These are phyloP conservation scores for Marmota monax DNA, from an alignment of 2,113 vertebrate species.

Conservation along the genomic window DNA sequence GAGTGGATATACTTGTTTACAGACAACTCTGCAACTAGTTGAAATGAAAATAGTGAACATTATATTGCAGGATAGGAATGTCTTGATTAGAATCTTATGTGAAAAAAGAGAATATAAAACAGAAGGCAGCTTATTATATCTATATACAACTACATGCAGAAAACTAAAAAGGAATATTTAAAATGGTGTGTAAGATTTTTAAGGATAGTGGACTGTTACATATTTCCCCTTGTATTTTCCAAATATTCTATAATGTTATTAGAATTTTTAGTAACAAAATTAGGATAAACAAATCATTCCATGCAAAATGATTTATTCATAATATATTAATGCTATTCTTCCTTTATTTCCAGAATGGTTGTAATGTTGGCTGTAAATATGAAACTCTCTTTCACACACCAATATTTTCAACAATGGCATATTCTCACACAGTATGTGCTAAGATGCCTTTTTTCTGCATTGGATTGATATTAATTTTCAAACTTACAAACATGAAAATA, in stretches of 20 bases:
- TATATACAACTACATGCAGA: background rate
- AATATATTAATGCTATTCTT: slow-evolving; percentile 12
- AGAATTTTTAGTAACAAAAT: background rate
- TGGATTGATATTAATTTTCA: slow-evolving; percentile 9
- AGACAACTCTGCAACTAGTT: background rate
- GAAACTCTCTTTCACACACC: slow-evolving; percentile 65
- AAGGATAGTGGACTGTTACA: background rate
- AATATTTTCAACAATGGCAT: slow-evolving; percentile 62
- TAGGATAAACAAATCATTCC: too few species aligned
- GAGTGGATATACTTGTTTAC: background rate
- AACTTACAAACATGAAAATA: background rate
- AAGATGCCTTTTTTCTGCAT: slow-evolving; percentile 66
- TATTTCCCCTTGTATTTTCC: background rate
- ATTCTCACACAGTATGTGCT: slow-evolving; percentile 38
- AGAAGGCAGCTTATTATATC: background rate
- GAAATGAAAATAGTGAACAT: background rate
- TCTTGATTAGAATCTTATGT: background rate
- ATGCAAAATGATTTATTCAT: background rate
- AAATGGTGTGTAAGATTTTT: background rate
- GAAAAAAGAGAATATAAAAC: background rate
- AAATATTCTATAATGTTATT: background rate
- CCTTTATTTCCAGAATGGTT: slow-evolving; percentile 68
- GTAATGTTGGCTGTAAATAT: slow-evolving; percentile 62
- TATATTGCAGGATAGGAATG: background rate
- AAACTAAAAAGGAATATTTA: background rate